Evolutionary conservation across 2,113 vertebrate species (phyloP), one percentile per base, ranked within the genome.

Genomic region (Alaudala cheleensis): DNA sequence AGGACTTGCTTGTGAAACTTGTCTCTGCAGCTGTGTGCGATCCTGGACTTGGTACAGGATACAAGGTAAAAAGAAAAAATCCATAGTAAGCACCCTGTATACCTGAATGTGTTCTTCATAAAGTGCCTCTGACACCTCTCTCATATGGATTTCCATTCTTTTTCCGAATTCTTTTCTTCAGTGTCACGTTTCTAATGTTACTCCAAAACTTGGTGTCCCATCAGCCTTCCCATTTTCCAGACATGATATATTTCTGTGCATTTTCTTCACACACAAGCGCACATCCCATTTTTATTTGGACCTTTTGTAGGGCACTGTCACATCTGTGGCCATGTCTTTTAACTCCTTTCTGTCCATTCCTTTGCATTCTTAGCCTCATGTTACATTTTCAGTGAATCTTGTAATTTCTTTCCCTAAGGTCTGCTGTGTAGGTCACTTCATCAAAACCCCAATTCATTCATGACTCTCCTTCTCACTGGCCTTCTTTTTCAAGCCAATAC

Each of bases 1-100:
- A 99, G 96, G 98, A 99, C 97, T 97, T 99, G 97, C 98, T 99
- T 86, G 99, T 99, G 90, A 98, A 98, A 93, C 97, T 99, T 95
- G 98, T 99, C 66, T 98, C 98, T 71, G 98, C 98, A 80, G 99
- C 98, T 69, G 98, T 99, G 74, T 98, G 98, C 93, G 99, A 99
- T 97, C 99, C 99, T 28, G 99, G 99, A 90, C 97, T 99, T 82
- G 98, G 99, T 80, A 97, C 98, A 79, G 99, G 98, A 93, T 98
- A 98, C 93, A 98, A 98, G 98, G 99, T 99, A 98, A 98, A 95
- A 95, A 71, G 21, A 26, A 21, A 80, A 49, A 58, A 29, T 39
- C n/a, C 22, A 4, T 44, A 39, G 16, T 62, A 33, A 66, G 31
- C 17, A 62, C 12, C 7, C 14, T 69, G 3, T 44, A 10, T 60